Conservation (phyloP, 2,888 invertebrate genomes). For the Pristionchus arcanus region DNA sequence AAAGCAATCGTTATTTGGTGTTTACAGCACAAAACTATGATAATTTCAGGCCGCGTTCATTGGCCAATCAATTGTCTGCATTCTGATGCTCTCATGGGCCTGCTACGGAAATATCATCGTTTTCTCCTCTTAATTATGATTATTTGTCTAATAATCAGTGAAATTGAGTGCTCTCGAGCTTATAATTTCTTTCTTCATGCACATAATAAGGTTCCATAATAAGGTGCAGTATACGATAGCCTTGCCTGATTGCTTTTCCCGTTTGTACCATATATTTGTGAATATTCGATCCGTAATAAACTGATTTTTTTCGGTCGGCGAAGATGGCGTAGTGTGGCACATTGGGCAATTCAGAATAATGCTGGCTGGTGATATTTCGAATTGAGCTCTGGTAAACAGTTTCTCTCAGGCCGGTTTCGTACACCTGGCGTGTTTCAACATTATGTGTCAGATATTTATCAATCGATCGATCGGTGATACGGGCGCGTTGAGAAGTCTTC, state of each 20-base stretch:
- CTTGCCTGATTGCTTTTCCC: background rate
- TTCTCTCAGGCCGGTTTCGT: too few relatives aligned
- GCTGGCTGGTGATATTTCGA: too few relatives aligned
- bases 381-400: too few relatives aligned
- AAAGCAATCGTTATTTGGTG: too few relatives aligned
- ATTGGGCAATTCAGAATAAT: too few relatives aligned
- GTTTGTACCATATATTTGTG: background rate
- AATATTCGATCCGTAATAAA: background rate
- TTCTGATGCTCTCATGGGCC: conserved; percentile 57
- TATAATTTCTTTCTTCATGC: background rate
- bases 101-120: conserved; percentile 56
- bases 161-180: background rate
- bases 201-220: conserved; percentile 17
- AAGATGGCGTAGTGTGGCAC: too few relatives aligned
- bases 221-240: conserved; percentile 10
- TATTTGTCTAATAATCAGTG: background rate
- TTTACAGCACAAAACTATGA: background rate
- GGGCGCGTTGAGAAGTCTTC: too few relatives aligned
- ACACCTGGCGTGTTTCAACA: too few relatives aligned
- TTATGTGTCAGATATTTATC: too few relatives aligned
- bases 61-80: conserved; percentile 33
- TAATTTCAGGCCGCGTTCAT: conserved; percentile 5
- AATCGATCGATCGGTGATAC: too few relatives aligned
- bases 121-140: conserved; percentile 19
- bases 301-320: background rate